A percentile compares a stretch with the other conserved stretches of the same genome.
Evolutionary conservation across 2,113 vertebrate genomes (phyloP).

Genomic region (Poeciliopsis retropinna): DNA sequence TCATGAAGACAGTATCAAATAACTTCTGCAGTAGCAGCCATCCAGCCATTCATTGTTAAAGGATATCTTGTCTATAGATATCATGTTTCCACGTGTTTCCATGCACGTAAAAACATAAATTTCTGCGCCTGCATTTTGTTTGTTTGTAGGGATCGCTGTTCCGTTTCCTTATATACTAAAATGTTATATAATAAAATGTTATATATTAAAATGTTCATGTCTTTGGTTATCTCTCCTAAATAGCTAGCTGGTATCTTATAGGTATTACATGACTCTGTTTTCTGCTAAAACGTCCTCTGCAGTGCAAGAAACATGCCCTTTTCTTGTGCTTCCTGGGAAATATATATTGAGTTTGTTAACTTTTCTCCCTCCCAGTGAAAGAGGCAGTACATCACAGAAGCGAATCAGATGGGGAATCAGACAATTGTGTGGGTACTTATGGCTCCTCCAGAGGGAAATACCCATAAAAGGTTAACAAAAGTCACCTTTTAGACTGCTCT

Average conservation of each 20-base stretch:
- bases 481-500: conserved; percentile 65
- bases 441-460: conserved; percentile 56
- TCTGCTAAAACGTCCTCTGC: conserved; percentile 13
- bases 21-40: conserved; percentile 67
- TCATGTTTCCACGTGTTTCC: too few species aligned
- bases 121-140: neutral
- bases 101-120: conserved; percentile 14
- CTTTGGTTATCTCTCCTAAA: neutral
- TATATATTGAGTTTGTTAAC: conserved; percentile 52
- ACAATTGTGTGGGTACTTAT: conserved; percentile 66
- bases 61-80: too few species aligned
- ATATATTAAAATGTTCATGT: too few species aligned
- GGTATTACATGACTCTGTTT: neutral
- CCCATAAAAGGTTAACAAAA: conserved; percentile 69
- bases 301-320: conserved; percentile 9
- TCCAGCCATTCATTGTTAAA: conserved; percentile 42
- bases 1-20: conserved; percentile 61
- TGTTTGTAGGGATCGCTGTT: conserved; percentile 21
- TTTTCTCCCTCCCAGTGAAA: conserved; percentile 39
- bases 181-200: too few species aligned
- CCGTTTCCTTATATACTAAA: conserved; percentile 9
- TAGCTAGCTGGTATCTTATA: conserved; percentile 1
- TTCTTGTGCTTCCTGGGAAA: conserved; percentile 63
- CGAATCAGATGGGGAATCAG: conserved; percentile 53
- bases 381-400: conserved; percentile 42